Evolutionary conservation across 2,888 invertebrate genomes (phyloP), one percentile per base, ranked within the genome.

Genomic region (Oxystoma pomonae): DNA sequence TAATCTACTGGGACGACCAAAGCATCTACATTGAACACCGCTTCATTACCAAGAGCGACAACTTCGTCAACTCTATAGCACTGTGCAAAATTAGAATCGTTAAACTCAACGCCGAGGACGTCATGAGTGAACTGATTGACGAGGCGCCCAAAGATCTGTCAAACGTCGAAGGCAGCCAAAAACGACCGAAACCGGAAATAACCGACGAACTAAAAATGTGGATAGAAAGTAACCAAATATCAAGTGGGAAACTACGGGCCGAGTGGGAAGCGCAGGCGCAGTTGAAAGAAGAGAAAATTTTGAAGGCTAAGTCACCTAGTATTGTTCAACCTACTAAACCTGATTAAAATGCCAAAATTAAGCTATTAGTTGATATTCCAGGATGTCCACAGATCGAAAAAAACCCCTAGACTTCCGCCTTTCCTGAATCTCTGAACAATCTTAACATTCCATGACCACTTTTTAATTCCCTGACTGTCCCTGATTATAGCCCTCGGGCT

Each of bases 1-100:
- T 94, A 59, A 84, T 92, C 60, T 92, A 90, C 76, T 95, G 94
- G 94, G 94, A 95, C 76, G 87, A 89, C 2, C 86, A 88, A 70
- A 88, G 90, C 20, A 84, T 95, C 61, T 95, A 90, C 76, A 86
- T 94, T 83, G 92, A 94, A 77, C 94, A 95, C 77, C 86, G 90
- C 68, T 89, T 94, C 69, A 81, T 90, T 20, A 89, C 91, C 0
- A 81, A 89, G 2, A 75, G 78, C 35, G 93, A 94, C 73, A 84
- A 86, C 20, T 91, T 90, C 79, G 82, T 90, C n/a, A 86, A 86
- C 75, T 86, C 86, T 0, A 84, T 87, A 17, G 84, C 85, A 0
- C 77, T 85, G 58, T 85, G 85, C 67, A 77, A 84, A 50, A 84
- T 84, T 68, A 77, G 86, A n/a, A 81, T 86, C 61, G 83, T 85